Evolutionary conservation across 1,140 invertebrate species (phyloP).

Genomic region (Drosophila carrolli): DNA sequence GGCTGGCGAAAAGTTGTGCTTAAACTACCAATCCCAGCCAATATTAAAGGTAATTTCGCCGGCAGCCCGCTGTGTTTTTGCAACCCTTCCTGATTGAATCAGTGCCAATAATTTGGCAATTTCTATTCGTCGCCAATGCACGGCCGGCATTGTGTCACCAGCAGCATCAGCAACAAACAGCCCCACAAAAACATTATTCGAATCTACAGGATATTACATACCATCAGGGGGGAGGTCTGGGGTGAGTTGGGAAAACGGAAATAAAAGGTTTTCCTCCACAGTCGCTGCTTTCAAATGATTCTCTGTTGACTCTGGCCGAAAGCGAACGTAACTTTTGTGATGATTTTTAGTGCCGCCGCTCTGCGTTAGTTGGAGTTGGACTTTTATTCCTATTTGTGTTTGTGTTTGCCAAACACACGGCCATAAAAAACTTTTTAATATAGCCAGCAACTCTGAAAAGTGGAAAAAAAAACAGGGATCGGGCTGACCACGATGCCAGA

Average conservation of each 20-base stretch:
- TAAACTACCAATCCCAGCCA: slow-evolving; percentile 25
- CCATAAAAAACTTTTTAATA: slow-evolving; percentile 79
- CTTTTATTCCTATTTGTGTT: slow-evolving; percentile 57
- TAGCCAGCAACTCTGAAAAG: slow-evolving; percentile 26
- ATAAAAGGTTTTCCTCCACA: slow-evolving; percentile 52
- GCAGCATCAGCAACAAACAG: slow-evolving; percentile 37
- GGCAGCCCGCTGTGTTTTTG: slow-evolving; percentile 11
- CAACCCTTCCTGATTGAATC: slow-evolving; percentile 72
- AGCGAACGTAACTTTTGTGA: slow-evolving; percentile 60
- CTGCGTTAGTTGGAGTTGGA: slow-evolving; percentile 53
- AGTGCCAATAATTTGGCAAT: slow-evolving; percentile 79
- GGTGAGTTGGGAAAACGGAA: slow-evolving; percentile 18
- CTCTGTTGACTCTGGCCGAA: slow-evolving; percentile 44
- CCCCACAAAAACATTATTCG: slow-evolving; percentile 55
- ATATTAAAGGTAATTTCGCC: slow-evolving; percentile 46
- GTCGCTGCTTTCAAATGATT: slow-evolving; percentile 30
- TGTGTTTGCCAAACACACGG: slow-evolving; percentile 61
- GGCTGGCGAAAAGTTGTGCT: slow-evolving; percentile 19
- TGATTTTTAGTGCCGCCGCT: slow-evolving; percentile 68
- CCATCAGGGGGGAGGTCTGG: slow-evolving; percentile 8
- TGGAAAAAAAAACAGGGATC: slow-evolving; percentile 6
- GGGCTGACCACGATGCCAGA: slow-evolving; percentile 47
- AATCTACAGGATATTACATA: slow-evolving; percentile 62
- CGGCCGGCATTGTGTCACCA: slow-evolving; percentile 56
- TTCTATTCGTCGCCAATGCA: slow-evolving; percentile 71